Conservation (phyloP, 2,888 invertebrate genomes). For the Salpingus planirostris region DNA sequence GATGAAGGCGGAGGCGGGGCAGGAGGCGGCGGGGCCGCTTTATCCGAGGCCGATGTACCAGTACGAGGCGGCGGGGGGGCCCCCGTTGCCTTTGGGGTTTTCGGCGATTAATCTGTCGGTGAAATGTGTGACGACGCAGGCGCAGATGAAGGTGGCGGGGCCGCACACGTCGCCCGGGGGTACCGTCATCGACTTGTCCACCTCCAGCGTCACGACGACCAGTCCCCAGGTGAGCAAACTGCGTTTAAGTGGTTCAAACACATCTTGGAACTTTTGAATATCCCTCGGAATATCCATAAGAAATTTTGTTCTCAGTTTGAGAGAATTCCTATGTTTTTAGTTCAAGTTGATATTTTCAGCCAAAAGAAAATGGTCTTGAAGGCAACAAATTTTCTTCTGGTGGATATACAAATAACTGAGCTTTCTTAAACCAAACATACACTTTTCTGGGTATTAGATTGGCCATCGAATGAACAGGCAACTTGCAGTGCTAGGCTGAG, state of each 20-base stretch:
- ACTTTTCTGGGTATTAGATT: too few relatives aligned
- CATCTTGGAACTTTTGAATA: too few relatives aligned
- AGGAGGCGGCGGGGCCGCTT: constrained; percentile 62
- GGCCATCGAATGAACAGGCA: too few relatives aligned
- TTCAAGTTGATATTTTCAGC: too few relatives aligned
- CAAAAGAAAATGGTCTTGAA: neutral
- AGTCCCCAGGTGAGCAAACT: constrained; percentile 68
- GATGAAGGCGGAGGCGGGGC: constrained; percentile 58
- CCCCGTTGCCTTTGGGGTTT: constrained; percentile 65
- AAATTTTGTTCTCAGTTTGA: too few relatives aligned
- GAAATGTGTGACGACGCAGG: constrained; percentile 70
- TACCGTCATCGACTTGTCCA: constrained; percentile 78
- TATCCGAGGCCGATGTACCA: constrained; percentile 79
- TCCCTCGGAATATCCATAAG: too few relatives aligned
- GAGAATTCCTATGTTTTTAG: too few relatives aligned
- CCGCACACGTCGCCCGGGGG: constrained; percentile 67
- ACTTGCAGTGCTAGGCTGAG: too few relatives aligned
- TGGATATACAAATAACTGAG: neutral
- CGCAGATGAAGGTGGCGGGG: constrained; percentile 50
- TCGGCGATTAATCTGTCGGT: constrained; percentile 78
- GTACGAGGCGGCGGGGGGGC: constrained; percentile 63
- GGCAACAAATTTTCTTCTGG: neutral
- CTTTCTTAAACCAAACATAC: too few relatives aligned
- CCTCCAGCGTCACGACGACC: constrained; percentile 73
- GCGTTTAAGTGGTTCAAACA: too few relatives aligned